Conservation (phyloP, 2,113 vertebrate genomes). For the Scophthalmus maximus region DNA sequence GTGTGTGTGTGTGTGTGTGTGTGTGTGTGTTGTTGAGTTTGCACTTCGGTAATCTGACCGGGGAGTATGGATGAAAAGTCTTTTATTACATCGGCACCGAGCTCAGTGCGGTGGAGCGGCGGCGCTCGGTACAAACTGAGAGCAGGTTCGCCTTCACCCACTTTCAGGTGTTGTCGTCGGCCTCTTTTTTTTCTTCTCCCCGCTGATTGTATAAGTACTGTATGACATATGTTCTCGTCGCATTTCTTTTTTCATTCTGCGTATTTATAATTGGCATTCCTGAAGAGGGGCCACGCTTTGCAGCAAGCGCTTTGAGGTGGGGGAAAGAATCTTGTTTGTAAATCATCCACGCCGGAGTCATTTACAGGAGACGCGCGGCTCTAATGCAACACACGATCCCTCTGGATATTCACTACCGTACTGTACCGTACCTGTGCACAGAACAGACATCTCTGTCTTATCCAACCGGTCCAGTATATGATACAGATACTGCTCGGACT, state of each 20-base stretch:
- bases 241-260: constrained; percentile 23
- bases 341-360: no score
- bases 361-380: constrained; percentile 40
- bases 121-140: constrained; percentile 13
- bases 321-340: no score
- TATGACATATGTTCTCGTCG: neutral
- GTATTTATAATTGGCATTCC: constrained; percentile 50
- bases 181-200: no score
- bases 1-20: no score
- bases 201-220: constrained; percentile 43
- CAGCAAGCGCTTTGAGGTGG: constrained; percentile 49
- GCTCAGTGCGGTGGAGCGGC: constrained; percentile 47
- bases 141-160: constrained; percentile 34
- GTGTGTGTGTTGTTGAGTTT: constrained; percentile 39
- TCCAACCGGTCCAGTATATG: constrained; percentile 1
- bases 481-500: constrained; percentile 35
- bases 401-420: neutral
- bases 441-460: constrained; percentile 2
- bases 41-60: constrained; percentile 59
- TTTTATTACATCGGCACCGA: constrained; percentile 56
- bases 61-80: constrained; percentile 60
- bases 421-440: constrained; percentile 5
- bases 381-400: constrained; percentile 19
- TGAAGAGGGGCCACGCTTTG: constrained; percentile 24
- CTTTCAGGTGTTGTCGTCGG: constrained; percentile 38